Base-by-base conservation (phyloP, 2,888 invertebrate species). In the Leptinotarsa tumamoca region DNA sequence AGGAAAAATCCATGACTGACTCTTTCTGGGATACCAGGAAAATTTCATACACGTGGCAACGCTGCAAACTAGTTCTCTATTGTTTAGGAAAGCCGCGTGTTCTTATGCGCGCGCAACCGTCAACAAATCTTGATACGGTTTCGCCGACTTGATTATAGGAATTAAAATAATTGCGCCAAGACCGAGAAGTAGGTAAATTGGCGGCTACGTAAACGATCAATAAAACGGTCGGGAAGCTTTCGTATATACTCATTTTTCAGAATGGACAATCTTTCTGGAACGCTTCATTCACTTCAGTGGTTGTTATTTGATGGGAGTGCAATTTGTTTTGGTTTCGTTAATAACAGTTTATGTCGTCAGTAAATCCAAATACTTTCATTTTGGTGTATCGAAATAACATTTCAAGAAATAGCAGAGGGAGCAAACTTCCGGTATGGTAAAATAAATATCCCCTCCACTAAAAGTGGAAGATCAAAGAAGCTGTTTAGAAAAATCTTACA, bases 51-150 rank as follows among this genome's bases (percentile, higher is more conserved):
- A 21, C 21, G 43, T 72, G 71, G 67, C 67, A 72, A 72, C 67
- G 23, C 56, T 15, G 67, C 23, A 56, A 27, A 14, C 5, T 3
- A 43, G 49, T 33, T 58, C 33, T 67, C 50, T 49, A 50, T 50
- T 15, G 54, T 51, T 27, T 27, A 33, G 23, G 54, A 70, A 72
- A 72, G 52, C 67, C 72, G 72, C 72, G 68, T 67, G 68, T 49
- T 56, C 2, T 15, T 33, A 49, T 54, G 72, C 67, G 67, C 63
- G 56, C 72, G 72, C 72, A 72, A 54, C 63, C 27, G 43, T 27
- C 63, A 33, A 63, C 63, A 63, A 63, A 63, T 63, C 63, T 63
- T 63, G 63, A 63, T 63, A 63, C 10, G 33, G 63, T 27, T 63
- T 63, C 18, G 58, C 49, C 49, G 58, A 54, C 63, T 70, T 58